Base-by-base conservation (phyloP, 2,113 vertebrate species). In the Chunga burmeisteri region DNA sequence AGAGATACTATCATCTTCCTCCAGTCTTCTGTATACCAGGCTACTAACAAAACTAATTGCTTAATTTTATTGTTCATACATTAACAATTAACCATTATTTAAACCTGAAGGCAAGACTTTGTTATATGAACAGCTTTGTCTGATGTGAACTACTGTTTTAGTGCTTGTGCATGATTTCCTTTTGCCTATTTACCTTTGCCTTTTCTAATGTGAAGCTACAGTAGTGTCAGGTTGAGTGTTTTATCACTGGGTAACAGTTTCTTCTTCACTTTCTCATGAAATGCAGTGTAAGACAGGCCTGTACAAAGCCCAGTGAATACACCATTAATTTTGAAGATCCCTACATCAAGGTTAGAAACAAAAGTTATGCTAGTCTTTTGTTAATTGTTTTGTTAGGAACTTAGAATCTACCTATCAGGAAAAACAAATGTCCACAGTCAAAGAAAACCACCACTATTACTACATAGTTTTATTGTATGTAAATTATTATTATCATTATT, bases 371-470 rank as follows among this genome's bases (percentile, higher is more conserved):
- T 5, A 71, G 10, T 16, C 4, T 75, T 89, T 53, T 59, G 6
- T 36, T 19, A 2, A n/a, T n/a, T 70, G 5, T 52, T 74, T 61
- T 38, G 40, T 36, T 7, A 68, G 49, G 4, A 72, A 63, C 2
- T 58, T 40, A n/a, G 32, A 63, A 22, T 11, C 8, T 40, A 47
- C 7, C 1, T 50, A 19, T n/a, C 10, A 38, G 2, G 6, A 19
- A 42, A 65, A 52, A 32, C 53, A 65, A 34, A 30, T 3, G 30
- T 1, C 4, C 26, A 19, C 29, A 21, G 19, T 46, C 7, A 42
- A 56, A 78, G 18, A 42, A 8, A 0, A 2, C 0, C 11, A 70
- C 9, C 26, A 17, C 6, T 11, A 47, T n/a, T 80, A 27, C 2
- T 59, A 21, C 15, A n/a, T 46, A n/a, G 27, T 27, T 70, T 65